phyloP scores from a whole-genome alignment of 2,888 invertebrate genomes.

The Drosophila aldrichi region DNA sequence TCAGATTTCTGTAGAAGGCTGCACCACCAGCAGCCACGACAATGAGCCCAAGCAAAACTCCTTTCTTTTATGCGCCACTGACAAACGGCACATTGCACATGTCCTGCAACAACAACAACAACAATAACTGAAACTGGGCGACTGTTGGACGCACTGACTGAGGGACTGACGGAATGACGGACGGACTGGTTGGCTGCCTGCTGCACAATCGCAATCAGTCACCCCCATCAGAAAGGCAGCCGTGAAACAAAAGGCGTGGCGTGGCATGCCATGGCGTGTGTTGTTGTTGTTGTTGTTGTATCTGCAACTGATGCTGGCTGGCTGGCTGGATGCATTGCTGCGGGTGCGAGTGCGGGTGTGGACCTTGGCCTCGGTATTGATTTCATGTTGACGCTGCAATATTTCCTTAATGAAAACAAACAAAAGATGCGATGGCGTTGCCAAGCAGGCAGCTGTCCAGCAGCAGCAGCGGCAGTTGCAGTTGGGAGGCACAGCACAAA shows the following conservation, averaged over 20 bases:
- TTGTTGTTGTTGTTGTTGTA: constrained; percentile 19
- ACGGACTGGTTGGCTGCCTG: constrained; percentile 45
- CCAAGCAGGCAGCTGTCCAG: constrained; percentile 58
- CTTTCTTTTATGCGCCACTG: constrained; percentile 81
- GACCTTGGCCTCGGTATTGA: constrained; percentile 79
- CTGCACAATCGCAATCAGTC: constrained; percentile 77
- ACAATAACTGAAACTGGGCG: constrained; percentile 31
- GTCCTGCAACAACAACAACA: constrained; percentile 56
- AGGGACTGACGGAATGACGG: constrained; percentile 19
- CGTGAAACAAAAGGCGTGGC: constrained; percentile 73
- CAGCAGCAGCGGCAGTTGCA: constrained; percentile 37
- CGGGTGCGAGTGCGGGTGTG: constrained; percentile 60
- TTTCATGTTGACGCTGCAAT: constrained; percentile 81
- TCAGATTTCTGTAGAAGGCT: constrained; percentile 75
- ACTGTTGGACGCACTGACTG: constrained; percentile 34
- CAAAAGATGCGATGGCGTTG: constrained; percentile 67
- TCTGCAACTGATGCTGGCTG: constrained; percentile 47
- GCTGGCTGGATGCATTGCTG: constrained; percentile 35
- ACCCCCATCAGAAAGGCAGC: constrained; percentile 80
- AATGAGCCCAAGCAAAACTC: constrained; percentile 63
- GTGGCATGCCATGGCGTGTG: constrained; percentile 13
- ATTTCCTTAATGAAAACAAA: constrained; percentile 81
- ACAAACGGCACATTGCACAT: constrained; percentile 81
- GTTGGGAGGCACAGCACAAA: constrained; percentile 56
- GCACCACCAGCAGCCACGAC: constrained; percentile 37